Evolutionary conservation across 2,888 invertebrate species (phyloP), one percentile per base, ranked within the genome.

Genomic region (Drosophila mimica): DNA sequence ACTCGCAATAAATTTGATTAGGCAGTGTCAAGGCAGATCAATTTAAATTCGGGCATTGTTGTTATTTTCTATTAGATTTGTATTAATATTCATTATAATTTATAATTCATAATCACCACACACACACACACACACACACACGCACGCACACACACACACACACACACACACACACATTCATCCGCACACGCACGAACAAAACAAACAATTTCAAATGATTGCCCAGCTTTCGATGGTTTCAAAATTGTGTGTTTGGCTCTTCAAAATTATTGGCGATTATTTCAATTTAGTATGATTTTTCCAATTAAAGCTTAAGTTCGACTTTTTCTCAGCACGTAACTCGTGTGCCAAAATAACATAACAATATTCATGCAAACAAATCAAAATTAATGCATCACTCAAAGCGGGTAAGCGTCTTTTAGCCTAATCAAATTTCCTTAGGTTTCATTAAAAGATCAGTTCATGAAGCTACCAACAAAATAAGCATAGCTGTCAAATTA

Each of bases 231-330:
- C 34, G 59, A 64, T 64, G 40, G 53, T 73, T 63, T 72, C 13
- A 36, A 76, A 36, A 53, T 56, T 43, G 53, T 43, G 28, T 58
- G 36, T 51, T 76, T 38, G 67, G 76, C 76, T 80, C 69, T 73
- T 80, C 61, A 2, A 54, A 69, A 56, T 79, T 76, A 79, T 80
- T 76, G 79, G 40, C 79, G 79, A 84, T 85, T 75, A 72, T 74
- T 76, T 49, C 34, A 70, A 82, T 88, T 89, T 87, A 87, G 87
- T 89, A 72, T 74, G 68, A 81, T 74, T 87, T 84, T 82, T 76
- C 66, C 76, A 83, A 88, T 88, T 81, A 58, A 75, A 74, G 83
- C 78, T 71, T 68, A 88, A 81, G 83, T 86, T 75, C 65, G 48
- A 58, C 51, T 59, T 65, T 72, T 66, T 36, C 34, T 30, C 25